A percentile compares a stretch with the other conserved stretches of the same genome.
phyloP scores from a whole-genome alignment of 2,113 vertebrate genomes.

The Leucoraja erinaceus region DNA sequence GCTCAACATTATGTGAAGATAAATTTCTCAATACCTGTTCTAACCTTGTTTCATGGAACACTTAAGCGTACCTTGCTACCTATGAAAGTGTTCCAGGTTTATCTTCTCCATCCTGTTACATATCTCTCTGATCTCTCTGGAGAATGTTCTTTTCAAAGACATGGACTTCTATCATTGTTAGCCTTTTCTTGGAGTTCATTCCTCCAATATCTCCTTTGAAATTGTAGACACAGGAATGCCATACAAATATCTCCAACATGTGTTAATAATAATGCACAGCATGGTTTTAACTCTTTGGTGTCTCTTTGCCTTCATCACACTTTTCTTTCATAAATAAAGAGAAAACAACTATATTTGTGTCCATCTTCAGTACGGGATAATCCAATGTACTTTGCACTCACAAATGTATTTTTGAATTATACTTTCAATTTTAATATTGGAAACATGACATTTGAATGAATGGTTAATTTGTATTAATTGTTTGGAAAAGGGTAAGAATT shows the following conservation, averaged over 20 bases:
- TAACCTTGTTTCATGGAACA: background rate
- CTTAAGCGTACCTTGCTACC: background rate
- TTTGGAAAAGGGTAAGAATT: background rate
- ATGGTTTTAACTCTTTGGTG: background rate
- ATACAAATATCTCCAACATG: slow-evolving; percentile 14
- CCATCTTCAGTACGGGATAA: background rate
- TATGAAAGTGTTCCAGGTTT: background rate
- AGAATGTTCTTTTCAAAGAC: background rate
- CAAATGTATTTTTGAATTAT: background rate
- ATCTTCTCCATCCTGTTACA: slow-evolving; percentile 5
- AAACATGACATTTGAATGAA: background rate
- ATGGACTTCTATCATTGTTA: background rate
- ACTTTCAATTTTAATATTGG: background rate
- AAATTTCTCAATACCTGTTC: background rate
- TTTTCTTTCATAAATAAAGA: background rate
- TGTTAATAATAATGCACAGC: slow-evolving; percentile 25
- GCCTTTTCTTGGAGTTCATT: slow-evolving; percentile 12
- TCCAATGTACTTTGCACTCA: background rate
- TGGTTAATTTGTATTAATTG: background rate
- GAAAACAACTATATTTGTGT: background rate
- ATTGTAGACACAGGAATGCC: slow-evolving; percentile 11
- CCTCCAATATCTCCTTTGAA: slow-evolving; percentile 18
- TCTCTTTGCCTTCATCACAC: background rate
- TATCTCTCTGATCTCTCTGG: background rate
- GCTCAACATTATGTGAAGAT: background rate